These are phyloP conservation scores for Drosophila nannoptera DNA, from an alignment of 1,140 invertebrate genomes.

Conservation along the genomic window DNA sequence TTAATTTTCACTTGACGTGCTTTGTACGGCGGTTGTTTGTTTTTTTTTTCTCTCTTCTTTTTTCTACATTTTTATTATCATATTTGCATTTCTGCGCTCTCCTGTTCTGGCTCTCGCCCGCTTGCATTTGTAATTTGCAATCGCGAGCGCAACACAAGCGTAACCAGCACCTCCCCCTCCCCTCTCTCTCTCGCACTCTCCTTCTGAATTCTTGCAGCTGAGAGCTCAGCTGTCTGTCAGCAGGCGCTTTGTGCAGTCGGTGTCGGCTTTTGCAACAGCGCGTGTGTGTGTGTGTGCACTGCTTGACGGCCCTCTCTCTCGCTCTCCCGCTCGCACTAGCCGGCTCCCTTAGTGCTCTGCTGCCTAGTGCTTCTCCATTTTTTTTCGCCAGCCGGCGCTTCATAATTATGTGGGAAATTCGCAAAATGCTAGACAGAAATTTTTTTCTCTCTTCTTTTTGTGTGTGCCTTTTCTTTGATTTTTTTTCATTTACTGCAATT, in stretches of 20 bases:
- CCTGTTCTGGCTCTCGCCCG: slow-evolving; percentile 3
- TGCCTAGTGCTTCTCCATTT: neutral
- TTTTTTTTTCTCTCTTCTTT: slow-evolving; percentile 33
- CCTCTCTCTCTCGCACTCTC: slow-evolving; percentile 1
- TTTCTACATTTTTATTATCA: slow-evolving; percentile 75
- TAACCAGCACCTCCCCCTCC: slow-evolving; percentile 9
- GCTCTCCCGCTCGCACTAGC: slow-evolving; percentile 18
- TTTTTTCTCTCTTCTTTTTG: slow-evolving; percentile 37
- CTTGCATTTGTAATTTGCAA: slow-evolving; percentile 44
- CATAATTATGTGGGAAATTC: slow-evolving; percentile 74
- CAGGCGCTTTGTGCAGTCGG: slow-evolving; percentile 32
- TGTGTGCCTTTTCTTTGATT: slow-evolving; percentile 7
- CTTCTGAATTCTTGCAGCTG: slow-evolving; percentile 10
- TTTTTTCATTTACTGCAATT: slow-evolving; percentile 39
- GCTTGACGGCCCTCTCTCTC: slow-evolving; percentile 8
- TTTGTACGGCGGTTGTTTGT: slow-evolving; percentile 20
- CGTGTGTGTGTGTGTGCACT: slow-evolving; percentile 34
- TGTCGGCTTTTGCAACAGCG: slow-evolving; percentile 14
- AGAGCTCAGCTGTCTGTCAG: slow-evolving; percentile 45
- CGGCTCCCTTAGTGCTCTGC: slow-evolving; percentile 9
- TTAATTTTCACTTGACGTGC: slow-evolving; percentile 75
- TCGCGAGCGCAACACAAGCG: slow-evolving; percentile 39
- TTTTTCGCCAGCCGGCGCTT: slow-evolving; percentile 46
- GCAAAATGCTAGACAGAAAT: slow-evolving; percentile 74
- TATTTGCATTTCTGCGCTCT: slow-evolving; percentile 64